Evolutionary conservation across 2,888 invertebrate genomes (phyloP).

Genomic region (Epinotia brunnichana): DNA sequence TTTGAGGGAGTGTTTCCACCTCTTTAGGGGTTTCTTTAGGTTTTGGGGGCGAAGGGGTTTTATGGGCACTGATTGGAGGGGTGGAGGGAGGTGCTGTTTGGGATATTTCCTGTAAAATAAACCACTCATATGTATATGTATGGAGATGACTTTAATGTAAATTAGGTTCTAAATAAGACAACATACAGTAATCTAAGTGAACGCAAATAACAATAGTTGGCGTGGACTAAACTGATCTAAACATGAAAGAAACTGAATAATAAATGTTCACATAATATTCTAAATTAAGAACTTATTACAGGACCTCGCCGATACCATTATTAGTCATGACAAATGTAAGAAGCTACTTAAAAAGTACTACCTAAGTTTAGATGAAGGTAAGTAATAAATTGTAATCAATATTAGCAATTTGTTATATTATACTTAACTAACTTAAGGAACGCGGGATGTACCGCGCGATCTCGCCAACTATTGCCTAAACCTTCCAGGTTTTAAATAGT

Average conservation of each 20-base stretch:
- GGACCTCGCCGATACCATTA: too few relatives aligned
- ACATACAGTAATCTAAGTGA: background rate
- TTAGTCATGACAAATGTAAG: too few relatives aligned
- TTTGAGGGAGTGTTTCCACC: constrained; percentile 70
- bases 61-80: constrained; percentile 56
- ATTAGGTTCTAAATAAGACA: background rate
- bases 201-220: background rate
- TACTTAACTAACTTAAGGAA: too few relatives aligned
- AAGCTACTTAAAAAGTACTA: too few relatives aligned
- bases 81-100: constrained; percentile 60
- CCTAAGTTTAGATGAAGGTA: too few relatives aligned
- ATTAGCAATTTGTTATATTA: too few relatives aligned
- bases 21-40: constrained; percentile 54
- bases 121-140: background rate
- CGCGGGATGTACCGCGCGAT: too few relatives aligned
- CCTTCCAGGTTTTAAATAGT: too few relatives aligned
- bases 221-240: background rate
- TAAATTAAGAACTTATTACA: too few relatives aligned
- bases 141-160: background rate
- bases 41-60: constrained; percentile 51
- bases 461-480: too few relatives aligned
- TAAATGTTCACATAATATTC: background rate
- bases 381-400: too few relatives aligned
- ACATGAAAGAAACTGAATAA: background rate
- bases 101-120: constrained; percentile 68